Conservation (phyloP, 2,113 vertebrate genomes). For the Carettochelys insculpta region DNA sequence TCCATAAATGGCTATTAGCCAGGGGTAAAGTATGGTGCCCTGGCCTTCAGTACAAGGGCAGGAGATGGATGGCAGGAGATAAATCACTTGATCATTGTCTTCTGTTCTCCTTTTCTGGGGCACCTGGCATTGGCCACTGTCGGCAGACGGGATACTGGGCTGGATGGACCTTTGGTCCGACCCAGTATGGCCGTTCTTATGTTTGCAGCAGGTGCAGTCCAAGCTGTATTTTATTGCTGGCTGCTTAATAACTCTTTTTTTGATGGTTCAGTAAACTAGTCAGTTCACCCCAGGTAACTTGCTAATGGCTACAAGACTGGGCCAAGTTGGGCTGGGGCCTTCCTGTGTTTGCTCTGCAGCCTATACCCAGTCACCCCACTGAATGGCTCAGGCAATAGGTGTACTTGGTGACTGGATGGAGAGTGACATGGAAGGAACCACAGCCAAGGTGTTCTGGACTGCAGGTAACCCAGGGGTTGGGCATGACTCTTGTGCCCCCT, state of each 20-base stretch:
- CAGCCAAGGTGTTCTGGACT: not conserved
- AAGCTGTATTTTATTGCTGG: not conserved
- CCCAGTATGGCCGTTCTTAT: no score
- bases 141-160: no score
- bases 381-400: not conserved
- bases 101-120: no score
- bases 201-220: not conserved
- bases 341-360: not conserved
- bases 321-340: not conserved
- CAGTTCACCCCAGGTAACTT: slow-evolving; percentile 25
- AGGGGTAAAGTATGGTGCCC: no score
- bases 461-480: not conserved
- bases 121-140: no score
- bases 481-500: not conserved
- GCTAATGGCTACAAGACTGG: not conserved
- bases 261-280: slow-evolving; percentile 34
- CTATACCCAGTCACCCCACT: rapidly evolving
- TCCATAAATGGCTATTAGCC: no score
- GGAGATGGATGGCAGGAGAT: no score
- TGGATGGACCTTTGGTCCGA: no score
- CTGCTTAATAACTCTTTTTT: not conserved
- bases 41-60: no score
- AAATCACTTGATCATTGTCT: no score
- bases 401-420: not conserved
- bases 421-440: not conserved